phyloP scores from a whole-genome alignment of 2,113 vertebrate genomes.

The Nothobranchius furzeri region DNA sequence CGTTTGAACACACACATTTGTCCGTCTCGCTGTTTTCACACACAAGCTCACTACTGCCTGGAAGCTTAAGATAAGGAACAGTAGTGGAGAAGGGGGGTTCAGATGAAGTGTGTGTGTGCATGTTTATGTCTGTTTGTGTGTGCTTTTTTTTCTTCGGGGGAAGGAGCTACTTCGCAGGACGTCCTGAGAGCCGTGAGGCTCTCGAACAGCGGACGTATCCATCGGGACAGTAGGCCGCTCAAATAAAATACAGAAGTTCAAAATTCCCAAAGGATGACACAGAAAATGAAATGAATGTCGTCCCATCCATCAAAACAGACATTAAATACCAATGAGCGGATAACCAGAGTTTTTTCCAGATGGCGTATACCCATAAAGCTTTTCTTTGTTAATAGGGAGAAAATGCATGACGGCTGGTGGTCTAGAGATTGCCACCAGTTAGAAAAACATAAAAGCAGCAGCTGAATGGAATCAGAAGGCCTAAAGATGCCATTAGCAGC shows the following conservation, averaged over 20 bases:
- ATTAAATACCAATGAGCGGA: slow-evolving; percentile 32
- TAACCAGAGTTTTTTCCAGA: background rate
- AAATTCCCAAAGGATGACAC: slow-evolving; percentile 14
- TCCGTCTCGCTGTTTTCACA: slow-evolving; percentile 45
- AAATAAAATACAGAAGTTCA: slow-evolving; percentile 7
- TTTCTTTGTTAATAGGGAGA: slow-evolving; percentile 38
- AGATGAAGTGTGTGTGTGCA: slow-evolving; percentile 42
- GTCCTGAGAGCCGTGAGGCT: slow-evolving; percentile 65
- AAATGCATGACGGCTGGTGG: slow-evolving; percentile 3
- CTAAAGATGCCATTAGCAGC: slow-evolving; percentile 59
- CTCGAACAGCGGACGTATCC: slow-evolving; percentile 39
- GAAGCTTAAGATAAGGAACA: slow-evolving; percentile 74
- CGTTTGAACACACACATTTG: slow-evolving; percentile 28
- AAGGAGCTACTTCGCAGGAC: slow-evolving; percentile 55
- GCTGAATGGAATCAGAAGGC: slow-evolving; percentile 17
- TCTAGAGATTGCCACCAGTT: slow-evolving; percentile 3
- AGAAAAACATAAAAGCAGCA: slow-evolving; percentile 23
- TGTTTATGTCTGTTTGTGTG: slow-evolving; percentile 52
- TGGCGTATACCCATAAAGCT: slow-evolving; percentile 2
- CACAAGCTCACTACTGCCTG: slow-evolving; percentile 74
- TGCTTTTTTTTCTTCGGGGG: slow-evolving; percentile 20
- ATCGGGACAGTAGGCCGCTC: slow-evolving; percentile 4
- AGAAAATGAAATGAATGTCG: background rate
- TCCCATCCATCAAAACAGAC: slow-evolving; percentile 27
- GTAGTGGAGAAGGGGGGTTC: slow-evolving; percentile 12